These are phyloP conservation scores for Arnoldichthys spilopterus DNA, from an alignment of 2,797 vertebrate species.

Conservation along the genomic window DNA sequence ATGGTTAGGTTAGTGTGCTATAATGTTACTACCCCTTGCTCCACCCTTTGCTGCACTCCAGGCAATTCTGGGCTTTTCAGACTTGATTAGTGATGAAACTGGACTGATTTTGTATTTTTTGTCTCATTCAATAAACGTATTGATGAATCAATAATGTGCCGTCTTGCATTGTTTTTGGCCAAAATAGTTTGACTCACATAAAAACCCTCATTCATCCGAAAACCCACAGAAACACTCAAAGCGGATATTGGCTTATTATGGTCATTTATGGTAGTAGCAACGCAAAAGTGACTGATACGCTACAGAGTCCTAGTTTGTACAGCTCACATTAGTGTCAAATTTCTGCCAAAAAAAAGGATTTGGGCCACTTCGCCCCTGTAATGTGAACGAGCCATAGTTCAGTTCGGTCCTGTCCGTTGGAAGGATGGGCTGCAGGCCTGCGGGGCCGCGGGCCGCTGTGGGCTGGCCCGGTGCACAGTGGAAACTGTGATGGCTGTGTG, in stretches of 20 bases:
- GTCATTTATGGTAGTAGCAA: background rate
- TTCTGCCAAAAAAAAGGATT: background rate
- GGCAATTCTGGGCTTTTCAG: no score
- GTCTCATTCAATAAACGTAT: no score
- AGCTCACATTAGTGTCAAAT: background rate
- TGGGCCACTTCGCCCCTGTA: background rate
- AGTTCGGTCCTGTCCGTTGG: background rate
- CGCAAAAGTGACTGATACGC: background rate
- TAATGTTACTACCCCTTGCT: no score
- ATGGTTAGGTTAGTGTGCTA: no score
- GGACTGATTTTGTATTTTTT: no score
- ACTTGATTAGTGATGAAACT: no score
- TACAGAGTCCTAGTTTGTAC: background rate
- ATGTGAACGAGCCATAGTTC: background rate
- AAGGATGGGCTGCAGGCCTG: background rate
- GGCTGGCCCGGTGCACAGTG: conserved; percentile 63
- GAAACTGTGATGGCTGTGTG: conserved; percentile 74
- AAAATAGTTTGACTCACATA: no score
- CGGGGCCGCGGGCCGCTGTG: conserved; percentile 6
- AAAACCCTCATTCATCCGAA: no score
- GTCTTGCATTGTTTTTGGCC: no score
- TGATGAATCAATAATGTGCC: no score
- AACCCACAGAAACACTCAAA: background rate
- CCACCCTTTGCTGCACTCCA: no score
- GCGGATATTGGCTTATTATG: background rate